phyloP scores from a whole-genome alignment of 2,797 vertebrate genomes.

The Lithobates sylvaticus region DNA sequence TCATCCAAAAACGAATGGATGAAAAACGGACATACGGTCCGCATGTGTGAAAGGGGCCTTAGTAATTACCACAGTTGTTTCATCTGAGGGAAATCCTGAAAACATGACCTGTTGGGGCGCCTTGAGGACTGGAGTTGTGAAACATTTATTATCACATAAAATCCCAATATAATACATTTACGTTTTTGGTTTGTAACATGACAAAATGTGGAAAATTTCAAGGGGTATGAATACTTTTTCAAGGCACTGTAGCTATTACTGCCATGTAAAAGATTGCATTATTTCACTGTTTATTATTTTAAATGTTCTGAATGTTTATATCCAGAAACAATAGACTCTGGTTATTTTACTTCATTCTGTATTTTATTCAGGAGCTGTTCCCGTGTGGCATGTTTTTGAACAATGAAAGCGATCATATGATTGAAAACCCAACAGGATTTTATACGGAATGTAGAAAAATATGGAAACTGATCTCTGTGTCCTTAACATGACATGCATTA shows the following conservation, averaged over 20 bases:
- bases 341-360: constrained; percentile 8
- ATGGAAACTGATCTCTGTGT: constrained; percentile 22
- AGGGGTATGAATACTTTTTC: no score
- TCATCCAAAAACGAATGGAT: no score
- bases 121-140: no score
- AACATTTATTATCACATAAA: no score
- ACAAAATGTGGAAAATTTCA: no score
- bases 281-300: neutral
- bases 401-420: constrained; percentile 21
- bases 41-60: no score
- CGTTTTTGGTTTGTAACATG: no score
- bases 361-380: constrained; percentile 24
- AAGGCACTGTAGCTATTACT: neutral
- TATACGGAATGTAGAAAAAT: constrained; percentile 26
- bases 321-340: constrained; percentile 12
- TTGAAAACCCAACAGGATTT: constrained; percentile 9
- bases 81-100: no score
- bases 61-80: no score
- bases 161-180: no score
- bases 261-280: neutral
- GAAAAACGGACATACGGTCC: no score
- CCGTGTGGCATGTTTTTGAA: constrained; percentile 12
- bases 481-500: constrained; percentile 17
- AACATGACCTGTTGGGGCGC: no score
- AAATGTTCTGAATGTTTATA: neutral